Base-by-base conservation (phyloP, 2,888 invertebrate genomes). In the Laothoe populi region DNA sequence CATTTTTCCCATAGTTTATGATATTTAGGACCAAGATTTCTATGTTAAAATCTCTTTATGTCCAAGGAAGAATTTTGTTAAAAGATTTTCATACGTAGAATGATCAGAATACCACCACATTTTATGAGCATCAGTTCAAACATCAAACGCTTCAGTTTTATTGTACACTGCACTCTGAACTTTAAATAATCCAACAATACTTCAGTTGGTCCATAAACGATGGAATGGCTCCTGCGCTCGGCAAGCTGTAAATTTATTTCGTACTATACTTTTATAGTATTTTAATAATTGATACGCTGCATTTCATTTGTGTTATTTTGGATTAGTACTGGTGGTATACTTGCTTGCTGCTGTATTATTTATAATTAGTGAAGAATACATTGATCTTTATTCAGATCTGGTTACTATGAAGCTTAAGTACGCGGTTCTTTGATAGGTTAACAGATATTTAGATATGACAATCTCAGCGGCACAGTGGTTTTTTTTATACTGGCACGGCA, bases 231-330 rank as follows among this genome's bases (percentile, higher is more conserved):
- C 67, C 73, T 77, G 69, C 67, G 70, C 65, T 69, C 63, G 60
- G 64, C 68, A 70, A 62, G 66, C 74, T 48, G 74, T 78, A 78
- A 78, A 75, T 74, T 72, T 74, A 75, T 71, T 63, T 71, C 45
- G 63, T 61, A 66, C 67, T 71, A 60, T 53, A 61, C 4, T 53
- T 61, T 44, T 49, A 53, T 42, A 26, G 16, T 61, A 24, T 26
- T 53, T 53, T 11, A 11, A 53, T 53, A 35, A 35, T 35, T 53
- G 19, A 53, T 53, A 24, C 24, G 5, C 11, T 53, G 35, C 53
- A 19, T 53, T 53, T 53, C 49, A 53, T 53, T 53, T 4, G 16
- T n/a, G n/a, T 38, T 11, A 38, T 11, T 3, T 0, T 11, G 16
- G 42, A 42, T 42, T 42, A 42, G 42, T 16, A 10, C 16, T 38